Percentiles rank a stretch among this genome's conserved stretches.
Evolutionary conservation across 2,888 invertebrate species (phyloP).

Genomic region (Campaea margaritaria): DNA sequence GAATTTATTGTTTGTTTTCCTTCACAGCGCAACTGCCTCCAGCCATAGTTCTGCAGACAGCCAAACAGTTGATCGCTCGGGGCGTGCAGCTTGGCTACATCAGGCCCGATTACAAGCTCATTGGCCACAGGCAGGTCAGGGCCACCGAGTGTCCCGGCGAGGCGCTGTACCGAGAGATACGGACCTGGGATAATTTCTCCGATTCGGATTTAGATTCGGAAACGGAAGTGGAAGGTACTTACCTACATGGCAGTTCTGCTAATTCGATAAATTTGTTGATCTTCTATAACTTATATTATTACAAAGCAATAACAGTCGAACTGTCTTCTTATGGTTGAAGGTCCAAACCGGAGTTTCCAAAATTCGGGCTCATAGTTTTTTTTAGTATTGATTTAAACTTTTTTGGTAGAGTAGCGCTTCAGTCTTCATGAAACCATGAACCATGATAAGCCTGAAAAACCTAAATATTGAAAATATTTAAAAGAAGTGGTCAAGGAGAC

Average conservation of each 20-base stretch:
- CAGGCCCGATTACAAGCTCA: conserved; percentile 81
- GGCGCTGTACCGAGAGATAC: conserved; percentile 86
- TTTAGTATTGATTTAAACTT: too few species aligned
- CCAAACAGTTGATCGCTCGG: conserved; percentile 82
- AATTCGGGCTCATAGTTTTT: too few species aligned
- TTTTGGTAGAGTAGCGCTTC: too few species aligned
- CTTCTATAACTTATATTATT: too few species aligned
- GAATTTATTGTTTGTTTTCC: not conserved
- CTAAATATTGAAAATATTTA: too few species aligned
- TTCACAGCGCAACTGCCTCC: conserved; percentile 84
- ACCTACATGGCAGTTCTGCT: not conserved
- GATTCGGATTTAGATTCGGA: conserved; percentile 2
- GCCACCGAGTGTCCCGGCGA: conserved; percentile 89
- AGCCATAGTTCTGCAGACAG: conserved; percentile 78
- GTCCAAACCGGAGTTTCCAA: too few species aligned
- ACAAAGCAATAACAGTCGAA: not conserved
- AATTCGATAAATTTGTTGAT: too few species aligned
- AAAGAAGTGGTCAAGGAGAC: too few species aligned
- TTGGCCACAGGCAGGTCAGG: conserved; percentile 84
- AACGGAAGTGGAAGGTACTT: not conserved
- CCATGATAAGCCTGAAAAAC: too few species aligned
- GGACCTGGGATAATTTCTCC: conserved; percentile 82
- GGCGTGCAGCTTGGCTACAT: conserved; percentile 87
- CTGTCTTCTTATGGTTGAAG: too few species aligned
- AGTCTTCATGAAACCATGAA: too few species aligned